These are phyloP conservation scores for Acromyrmex charruanus DNA, from an alignment of 1,140 invertebrate genomes.

Conservation along the genomic window DNA sequence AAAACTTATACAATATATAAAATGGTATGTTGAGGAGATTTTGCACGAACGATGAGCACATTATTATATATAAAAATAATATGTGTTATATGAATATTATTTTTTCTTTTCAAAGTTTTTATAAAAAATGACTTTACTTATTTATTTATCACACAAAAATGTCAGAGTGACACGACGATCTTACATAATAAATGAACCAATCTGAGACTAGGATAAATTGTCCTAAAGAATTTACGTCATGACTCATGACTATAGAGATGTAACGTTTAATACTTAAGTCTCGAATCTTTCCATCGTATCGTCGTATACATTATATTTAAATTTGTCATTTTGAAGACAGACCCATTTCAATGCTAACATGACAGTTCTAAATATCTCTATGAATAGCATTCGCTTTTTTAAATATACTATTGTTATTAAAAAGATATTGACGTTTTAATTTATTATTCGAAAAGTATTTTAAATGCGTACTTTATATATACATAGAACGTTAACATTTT, in stretches of 20 bases:
- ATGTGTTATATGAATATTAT: background rate
- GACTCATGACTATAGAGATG: slow-evolving; percentile 34
- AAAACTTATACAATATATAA: background rate
- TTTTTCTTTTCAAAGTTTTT: slow-evolving; percentile 18
- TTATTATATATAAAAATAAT: background rate
- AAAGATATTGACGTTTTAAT: background rate
- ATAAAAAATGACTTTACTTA: background rate
- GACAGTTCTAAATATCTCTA: background rate
- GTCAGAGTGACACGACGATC: slow-evolving; percentile 1
- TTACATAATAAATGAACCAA: slow-evolving; percentile 20
- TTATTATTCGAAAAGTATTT: background rate
- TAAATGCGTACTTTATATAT: background rate
- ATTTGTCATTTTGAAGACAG: background rate
- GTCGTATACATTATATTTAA: background rate
- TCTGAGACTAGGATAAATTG: slow-evolving; percentile 17
- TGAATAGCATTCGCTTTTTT: background rate
- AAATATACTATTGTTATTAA: background rate
- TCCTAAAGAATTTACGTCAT: slow-evolving; percentile 22
- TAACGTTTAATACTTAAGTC: slow-evolving; percentile 26
- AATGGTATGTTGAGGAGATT: background rate
- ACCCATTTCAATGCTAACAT: background rate
- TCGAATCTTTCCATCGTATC: background rate
- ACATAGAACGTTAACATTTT: background rate
- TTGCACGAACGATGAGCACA: background rate
- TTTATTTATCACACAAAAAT: background rate